Evolutionary conservation across 2,888 invertebrate species (phyloP), one percentile per base, ranked within the genome.

Genomic region (Drosophila nr. medialis): DNA sequence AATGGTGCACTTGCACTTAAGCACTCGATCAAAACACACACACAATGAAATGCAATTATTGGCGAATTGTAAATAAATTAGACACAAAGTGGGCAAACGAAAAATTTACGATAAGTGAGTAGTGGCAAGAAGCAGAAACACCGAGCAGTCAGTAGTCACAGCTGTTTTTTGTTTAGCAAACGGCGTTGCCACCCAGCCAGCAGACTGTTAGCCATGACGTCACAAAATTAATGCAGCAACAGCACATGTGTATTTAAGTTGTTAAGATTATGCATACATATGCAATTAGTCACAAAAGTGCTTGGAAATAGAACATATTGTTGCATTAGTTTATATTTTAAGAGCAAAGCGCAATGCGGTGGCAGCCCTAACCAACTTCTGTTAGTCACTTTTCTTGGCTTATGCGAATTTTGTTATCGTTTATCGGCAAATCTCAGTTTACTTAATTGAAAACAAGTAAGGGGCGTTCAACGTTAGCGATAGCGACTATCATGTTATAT

Each of bases 131-230:
- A 86, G 82, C 76, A 89, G 84, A 86, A 36, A 73, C 60, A 72
- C 65, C 56, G 30, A 66, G 61, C 36, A 54, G 63, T 29, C 38
- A 54, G 63, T 29, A 56, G 24, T 45, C 68, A 58, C 86, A 86
- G 86, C 86, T 86, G 86, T 72, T 88, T 83, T 86, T 86, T 86
- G 86, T 86, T 86, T 86, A 75, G 88, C 55, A 53, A 38, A 36
- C 45, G 51, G 77, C 71, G 83, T 60, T 87, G 85, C 76, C 82
- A 81, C 64, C 50, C 62, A 8, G 8, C 63, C 64, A 65, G 42
- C 50, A 29, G 6, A n/a, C 40, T 29, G 24, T 11, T 36, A 2
- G 18, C 27, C 15, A 27, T 69, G 75, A 67, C 82, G 68, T 62
- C 72, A 76, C 50, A 75, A 60, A 30, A 27, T 7, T 24, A 8